A percentile compares a stretch with the other conserved stretches of the same genome.
These are phyloP conservation scores for Tokudaia muenninki DNA, from an alignment of 2,797 vertebrate genomes.

Conservation along the genomic window DNA sequence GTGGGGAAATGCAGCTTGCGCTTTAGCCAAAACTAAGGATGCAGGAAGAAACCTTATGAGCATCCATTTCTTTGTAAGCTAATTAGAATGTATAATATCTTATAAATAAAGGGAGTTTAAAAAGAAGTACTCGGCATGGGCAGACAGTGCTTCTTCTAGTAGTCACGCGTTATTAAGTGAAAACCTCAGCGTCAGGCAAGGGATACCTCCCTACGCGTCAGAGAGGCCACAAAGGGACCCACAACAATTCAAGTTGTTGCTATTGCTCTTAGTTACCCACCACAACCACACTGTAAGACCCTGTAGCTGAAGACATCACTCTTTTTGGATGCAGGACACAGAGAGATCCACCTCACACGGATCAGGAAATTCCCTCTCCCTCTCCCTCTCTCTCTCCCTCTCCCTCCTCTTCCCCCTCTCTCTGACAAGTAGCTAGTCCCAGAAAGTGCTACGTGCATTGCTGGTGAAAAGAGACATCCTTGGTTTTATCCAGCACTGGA, in stretches of 20 bases:
- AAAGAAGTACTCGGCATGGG: neutral
- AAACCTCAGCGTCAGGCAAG: neutral
- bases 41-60: neutral
- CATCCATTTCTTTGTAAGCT: no score
- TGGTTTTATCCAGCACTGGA: neutral
- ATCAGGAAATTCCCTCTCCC: neutral
- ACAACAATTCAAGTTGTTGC: neutral
- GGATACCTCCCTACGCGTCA: neutral
- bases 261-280: neutral
- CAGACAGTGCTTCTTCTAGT: neutral
- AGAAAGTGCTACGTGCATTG: neutral
- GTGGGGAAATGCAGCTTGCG: no score
- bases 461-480: neutral
- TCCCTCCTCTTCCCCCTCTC: no score
- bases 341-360: neutral
- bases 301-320: neutral
- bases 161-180: neutral
- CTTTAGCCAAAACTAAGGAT: neutral
- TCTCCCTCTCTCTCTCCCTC: no score
- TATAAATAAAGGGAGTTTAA: neutral
- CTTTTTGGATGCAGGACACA: neutral
- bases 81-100: neutral
- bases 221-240: neutral
- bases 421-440: neutral
- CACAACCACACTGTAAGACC: neutral